Evolutionary conservation across 2,113 vertebrate genomes (phyloP).

Genomic region (Balaenoptera acutorostrata): DNA sequence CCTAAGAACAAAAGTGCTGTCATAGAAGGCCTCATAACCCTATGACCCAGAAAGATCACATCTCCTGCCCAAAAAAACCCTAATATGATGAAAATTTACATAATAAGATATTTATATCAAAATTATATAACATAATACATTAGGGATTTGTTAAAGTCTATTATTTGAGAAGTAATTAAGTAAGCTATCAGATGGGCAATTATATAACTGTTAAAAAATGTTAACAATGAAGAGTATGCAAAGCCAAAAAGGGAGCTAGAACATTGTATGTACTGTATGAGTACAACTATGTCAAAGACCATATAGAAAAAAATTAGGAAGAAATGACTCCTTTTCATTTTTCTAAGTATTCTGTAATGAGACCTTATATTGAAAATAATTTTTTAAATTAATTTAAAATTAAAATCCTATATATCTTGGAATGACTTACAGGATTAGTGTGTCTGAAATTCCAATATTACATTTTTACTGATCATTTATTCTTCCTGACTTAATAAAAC

Average conservation of each 20-base stretch:
- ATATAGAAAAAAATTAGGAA: background rate
- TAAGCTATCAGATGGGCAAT: background rate
- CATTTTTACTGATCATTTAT: background rate
- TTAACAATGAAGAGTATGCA: background rate
- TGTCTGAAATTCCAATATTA: background rate
- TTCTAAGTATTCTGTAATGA: background rate
- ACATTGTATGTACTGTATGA: background rate
- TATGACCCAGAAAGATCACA: background rate
- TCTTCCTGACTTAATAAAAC: background rate
- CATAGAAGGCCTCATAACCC: background rate
- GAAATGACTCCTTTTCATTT: background rate
- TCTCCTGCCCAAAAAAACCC: background rate
- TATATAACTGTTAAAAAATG: background rate
- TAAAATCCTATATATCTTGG: background rate
- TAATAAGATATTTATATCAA: background rate
- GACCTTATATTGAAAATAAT: background rate
- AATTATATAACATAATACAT: background rate
- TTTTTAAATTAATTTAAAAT: background rate
- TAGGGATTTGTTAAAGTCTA: background rate
- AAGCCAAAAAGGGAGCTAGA: background rate
- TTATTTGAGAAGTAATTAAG: background rate
- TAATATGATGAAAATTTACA: background rate
- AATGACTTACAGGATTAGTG: background rate
- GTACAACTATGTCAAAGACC: background rate
- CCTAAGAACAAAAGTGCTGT: background rate